These are phyloP conservation scores for Ivindomyrus marchei DNA, from an alignment of 2,113 vertebrate genomes.

Conservation along the genomic window DNA sequence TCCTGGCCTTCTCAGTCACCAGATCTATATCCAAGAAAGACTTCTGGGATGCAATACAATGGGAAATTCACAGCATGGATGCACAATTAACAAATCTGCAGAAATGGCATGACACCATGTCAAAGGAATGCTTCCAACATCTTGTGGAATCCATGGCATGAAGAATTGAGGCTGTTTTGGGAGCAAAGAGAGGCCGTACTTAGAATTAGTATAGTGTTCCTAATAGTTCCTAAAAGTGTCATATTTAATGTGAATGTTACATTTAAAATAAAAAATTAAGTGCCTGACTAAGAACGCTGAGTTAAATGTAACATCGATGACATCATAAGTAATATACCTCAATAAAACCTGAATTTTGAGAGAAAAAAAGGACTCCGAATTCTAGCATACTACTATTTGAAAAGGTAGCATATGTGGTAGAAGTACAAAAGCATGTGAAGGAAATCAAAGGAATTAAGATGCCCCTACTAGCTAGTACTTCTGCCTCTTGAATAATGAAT, in stretches of 20 bases:
- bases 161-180: not conserved
- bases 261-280: not conserved
- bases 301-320: constrained; percentile 11
- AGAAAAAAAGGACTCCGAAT: not conserved
- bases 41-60: not conserved
- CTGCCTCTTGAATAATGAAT: constrained; percentile 99
- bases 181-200: not conserved
- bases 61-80: not conserved
- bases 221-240: not conserved
- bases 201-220: not conserved
- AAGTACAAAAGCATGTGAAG: constrained; percentile 67
- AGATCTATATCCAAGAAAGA: not conserved
- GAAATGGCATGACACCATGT: not conserved
- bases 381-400: constrained; percentile 28
- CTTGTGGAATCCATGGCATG: not conserved
- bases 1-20: not conserved
- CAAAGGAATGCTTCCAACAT: not conserved
- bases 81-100: not conserved
- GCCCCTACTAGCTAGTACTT: constrained; percentile 68
- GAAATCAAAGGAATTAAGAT: constrained; percentile 68
- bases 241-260: not conserved
- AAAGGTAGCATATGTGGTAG: constrained; percentile 41
- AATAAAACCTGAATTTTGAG: constrained; percentile 2
- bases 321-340: constrained; percentile 1
- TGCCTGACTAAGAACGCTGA: not conserved